A percentile compares a stretch with the other conserved stretches of the same genome.
Evolutionary conservation across 2,113 vertebrate genomes (phyloP).

Genomic region (Mus spicilegus): DNA sequence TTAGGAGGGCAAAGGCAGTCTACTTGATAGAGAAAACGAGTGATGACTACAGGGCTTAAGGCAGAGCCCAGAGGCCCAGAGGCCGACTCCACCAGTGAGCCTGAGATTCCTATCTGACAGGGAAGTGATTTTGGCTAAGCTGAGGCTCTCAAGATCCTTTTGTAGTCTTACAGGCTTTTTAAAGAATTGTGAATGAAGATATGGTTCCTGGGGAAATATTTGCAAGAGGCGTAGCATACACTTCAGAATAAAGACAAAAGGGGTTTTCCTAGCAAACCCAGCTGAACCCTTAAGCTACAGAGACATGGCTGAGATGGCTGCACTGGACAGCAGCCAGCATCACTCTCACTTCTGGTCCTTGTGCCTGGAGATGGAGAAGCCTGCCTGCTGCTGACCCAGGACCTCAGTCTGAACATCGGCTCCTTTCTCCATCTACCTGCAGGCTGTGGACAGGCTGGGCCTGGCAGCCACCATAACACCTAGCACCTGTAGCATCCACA

Average conservation of each 20-base stretch:
- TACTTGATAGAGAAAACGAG: background rate
- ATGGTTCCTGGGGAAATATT: background rate
- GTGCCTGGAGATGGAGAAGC: background rate
- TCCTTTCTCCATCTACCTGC: background rate
- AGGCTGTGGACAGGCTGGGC: background rate
- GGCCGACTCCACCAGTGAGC: background rate
- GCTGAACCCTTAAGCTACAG: fast-evolving
- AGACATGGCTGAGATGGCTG: fast-evolving
- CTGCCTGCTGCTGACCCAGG: background rate
- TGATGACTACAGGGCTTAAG: background rate
- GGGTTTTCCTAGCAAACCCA: background rate
- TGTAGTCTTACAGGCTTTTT: background rate
- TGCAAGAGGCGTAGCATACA: background rate
- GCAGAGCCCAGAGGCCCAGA: background rate
- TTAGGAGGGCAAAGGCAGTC: background rate
- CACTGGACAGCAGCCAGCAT: fast-evolving
- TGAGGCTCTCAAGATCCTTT: background rate
- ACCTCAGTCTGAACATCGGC: fast-evolving
- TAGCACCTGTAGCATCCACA: fast-evolving
- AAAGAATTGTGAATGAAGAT: background rate
- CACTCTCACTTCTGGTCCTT: fast-evolving
- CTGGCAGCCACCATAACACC: fast-evolving
- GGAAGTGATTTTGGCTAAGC: background rate
- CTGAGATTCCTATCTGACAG: fast-evolving
- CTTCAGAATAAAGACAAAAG: background rate